Evolutionary conservation across 92 coral and sea anemone species (phyloP), one percentile per base, ranked within the genome.

Genomic region (Diadumene lineata): DNA sequence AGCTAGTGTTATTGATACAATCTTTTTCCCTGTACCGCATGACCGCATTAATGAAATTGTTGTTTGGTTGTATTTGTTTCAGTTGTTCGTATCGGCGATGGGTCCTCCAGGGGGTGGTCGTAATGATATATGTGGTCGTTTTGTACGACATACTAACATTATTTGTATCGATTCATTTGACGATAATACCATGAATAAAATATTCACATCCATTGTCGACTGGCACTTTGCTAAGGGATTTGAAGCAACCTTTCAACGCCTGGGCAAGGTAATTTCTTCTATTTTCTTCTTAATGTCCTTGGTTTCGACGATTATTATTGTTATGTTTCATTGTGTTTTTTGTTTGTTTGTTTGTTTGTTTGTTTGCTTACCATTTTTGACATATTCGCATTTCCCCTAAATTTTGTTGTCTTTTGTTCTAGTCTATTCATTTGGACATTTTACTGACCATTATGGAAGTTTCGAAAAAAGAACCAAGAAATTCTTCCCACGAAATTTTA

Each of bases 91-190:
- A 11, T 82, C 96, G 26, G 99, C 97, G 57, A 96, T 96, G 99
- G 99, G 97, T 16, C 99, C 99, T 34, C 99, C 99, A 11, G 99
- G 99, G 28, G 99, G 99, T 1, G 99, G 99, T 28, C 94, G 99
- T 62, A 92, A 96, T 51, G 87, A 96, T 74, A 96, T 96, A 87
- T 84, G 96, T 27, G 91, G 92, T 30, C 93, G 99, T 23, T 96
- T 96, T 56, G 90, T 97, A n/a, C 93, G 99, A 13, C 99, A 96
- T 31, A 66, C 86, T 56, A 96, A 96, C 70, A 81, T 94, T 65
- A 88, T 94, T 62, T 92, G 97, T n/a, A 94, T 94, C 79, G 94
- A 93, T 72, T 92, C 97, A 64, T 94, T 94, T 70, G 98, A 94
- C 56, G 98, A 94, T 82, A 94, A 94, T 84, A 94, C 98, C 26